These are phyloP conservation scores for Nestor notabilis DNA, from an alignment of 2,113 vertebrate genomes.

Conservation along the genomic window DNA sequence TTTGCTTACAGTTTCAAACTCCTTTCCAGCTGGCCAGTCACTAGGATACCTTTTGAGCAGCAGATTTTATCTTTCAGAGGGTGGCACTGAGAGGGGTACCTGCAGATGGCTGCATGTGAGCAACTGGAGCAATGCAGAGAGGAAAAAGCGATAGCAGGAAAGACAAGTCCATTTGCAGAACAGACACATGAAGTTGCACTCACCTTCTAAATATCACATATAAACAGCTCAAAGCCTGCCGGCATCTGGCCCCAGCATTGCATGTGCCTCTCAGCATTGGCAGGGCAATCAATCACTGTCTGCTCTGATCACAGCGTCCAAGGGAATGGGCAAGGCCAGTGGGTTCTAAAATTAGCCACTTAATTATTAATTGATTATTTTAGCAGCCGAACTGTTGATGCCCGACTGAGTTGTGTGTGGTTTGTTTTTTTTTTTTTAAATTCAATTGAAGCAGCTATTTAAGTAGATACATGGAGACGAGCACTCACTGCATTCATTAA, in stretches of 20 bases:
- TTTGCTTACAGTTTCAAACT: background rate
- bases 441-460: slow-evolving; percentile 37
- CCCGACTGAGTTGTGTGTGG: background rate
- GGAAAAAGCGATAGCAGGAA: background rate
- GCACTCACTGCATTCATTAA: slow-evolving; percentile 42
- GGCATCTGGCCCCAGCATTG: background rate
- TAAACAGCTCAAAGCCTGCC: background rate
- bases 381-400: background rate
- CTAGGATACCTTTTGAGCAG: background rate
- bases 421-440: background rate
- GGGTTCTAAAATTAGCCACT: slow-evolving; percentile 66
- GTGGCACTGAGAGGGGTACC: background rate
- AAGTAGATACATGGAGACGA: slow-evolving; percentile 34
- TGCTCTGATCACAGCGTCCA: slow-evolving; percentile 3
- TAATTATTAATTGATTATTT: slow-evolving; percentile 74
- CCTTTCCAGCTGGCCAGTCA: background rate
- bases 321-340: background rate
- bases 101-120: rapidly evolving
- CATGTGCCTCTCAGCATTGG: background rate
- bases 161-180: background rate
- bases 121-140: background rate
- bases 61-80: background rate
- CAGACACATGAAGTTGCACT: background rate
- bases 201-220: background rate
- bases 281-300: slow-evolving; percentile 61